Evolutionary conservation across 2,888 invertebrate species (phyloP).

Genomic region (Dermolepida albohirtum): DNA sequence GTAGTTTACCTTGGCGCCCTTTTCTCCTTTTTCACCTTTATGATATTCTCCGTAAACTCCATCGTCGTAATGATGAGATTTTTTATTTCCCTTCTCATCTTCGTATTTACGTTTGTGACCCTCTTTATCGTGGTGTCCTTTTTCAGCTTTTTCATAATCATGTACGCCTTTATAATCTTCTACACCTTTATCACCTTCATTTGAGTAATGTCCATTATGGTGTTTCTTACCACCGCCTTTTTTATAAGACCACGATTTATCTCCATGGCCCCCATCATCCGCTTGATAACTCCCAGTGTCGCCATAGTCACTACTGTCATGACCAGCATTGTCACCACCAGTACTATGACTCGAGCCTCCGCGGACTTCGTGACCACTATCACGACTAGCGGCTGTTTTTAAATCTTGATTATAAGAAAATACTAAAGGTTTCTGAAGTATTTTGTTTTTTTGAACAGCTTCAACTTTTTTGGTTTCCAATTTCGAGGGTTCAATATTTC

Average conservation of each 20-base stretch:
- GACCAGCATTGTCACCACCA: background rate
- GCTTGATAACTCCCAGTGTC: background rate
- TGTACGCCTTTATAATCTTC: conserved; percentile 76
- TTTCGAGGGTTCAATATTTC: background rate
- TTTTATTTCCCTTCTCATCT: conserved; percentile 73
- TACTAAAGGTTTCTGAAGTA: conserved; percentile 55
- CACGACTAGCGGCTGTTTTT: conserved; percentile 44
- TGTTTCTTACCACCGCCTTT: conserved; percentile 71
- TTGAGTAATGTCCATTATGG: conserved; percentile 68
- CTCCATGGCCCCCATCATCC: background rate
- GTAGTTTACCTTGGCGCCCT: conserved; percentile 65
- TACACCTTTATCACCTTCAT: conserved; percentile 72
- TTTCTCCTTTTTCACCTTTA: conserved; percentile 76
- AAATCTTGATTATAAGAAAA: conserved; percentile 55
- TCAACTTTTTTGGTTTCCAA: background rate
- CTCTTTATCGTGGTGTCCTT: conserved; percentile 78
- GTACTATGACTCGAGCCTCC: background rate
- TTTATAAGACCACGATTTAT: conserved; percentile 44
- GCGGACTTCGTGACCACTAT: conserved; percentile 37
- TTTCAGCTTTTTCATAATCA: conserved; percentile 72
- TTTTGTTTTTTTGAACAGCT: conserved; percentile 61
- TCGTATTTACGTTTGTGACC: conserved; percentile 73
- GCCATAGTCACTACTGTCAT: background rate
- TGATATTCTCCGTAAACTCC: conserved; percentile 76
- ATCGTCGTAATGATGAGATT: conserved; percentile 72